Evolutionary conservation across 2,888 invertebrate genomes (phyloP), one percentile per base, ranked within the genome.

Genomic region (Agriopis leucophaearia): DNA sequence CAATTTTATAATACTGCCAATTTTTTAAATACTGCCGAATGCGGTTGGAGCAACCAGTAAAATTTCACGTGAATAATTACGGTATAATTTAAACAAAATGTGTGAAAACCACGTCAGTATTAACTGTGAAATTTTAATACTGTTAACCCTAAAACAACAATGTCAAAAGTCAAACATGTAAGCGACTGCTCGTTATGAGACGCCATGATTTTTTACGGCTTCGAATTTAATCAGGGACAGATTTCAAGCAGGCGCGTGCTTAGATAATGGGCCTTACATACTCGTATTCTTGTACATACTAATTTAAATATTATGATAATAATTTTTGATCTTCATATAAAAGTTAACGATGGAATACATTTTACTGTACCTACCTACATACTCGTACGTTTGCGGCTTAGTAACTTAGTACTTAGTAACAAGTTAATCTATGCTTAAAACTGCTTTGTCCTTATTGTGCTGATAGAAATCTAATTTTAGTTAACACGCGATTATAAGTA

Each of bases 211-310:
- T 88, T 88, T 88, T 88, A 88, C 74, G 88, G 88, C 80, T 88
- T 88, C 86, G 81, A 84, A 86, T 88, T 88, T 88, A 89, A 88
- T 89, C 86, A 89, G 78, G 81, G 76, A 69, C 76, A 77, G 80
- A 77, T 81, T 81, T 80, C 73, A 75, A 77, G 75, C 73, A 73
- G 73, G 74, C 81, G 74, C 78, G 78, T 81, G 81, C 76, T 71
- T 69, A 64, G 67, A 61, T 83, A 75, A 81, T 69, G 79, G 77
- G 42, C 66, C 15, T 57, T 78, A 51, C 65, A 75, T 69, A 80
- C 66, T 69, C 1, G 45, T 15, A 16, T 48, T 50, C 42, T 9
- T 27, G 27, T 27, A 27, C 9, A 13, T 50, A 48, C 2, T 40
- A 38, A 50, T 50, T 18, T 59, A 8, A 16, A 38, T 47, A 16